phyloP scores from a whole-genome alignment of 64 coral and sea anemone genomes.

The Astreopora myriophthalma region DNA sequence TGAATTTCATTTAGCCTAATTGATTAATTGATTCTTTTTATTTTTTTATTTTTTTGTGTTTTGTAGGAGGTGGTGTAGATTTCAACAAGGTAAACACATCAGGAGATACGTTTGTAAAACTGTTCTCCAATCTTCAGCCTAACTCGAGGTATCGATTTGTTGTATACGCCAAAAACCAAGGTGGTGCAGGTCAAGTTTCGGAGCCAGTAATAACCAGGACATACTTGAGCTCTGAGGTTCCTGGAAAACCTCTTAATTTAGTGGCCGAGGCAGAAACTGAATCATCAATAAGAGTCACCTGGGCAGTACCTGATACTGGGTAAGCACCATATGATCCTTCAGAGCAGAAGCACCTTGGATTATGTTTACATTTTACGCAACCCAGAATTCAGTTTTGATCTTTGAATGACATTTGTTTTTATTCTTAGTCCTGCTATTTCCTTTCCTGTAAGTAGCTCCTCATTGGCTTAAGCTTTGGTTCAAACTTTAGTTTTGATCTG shows the following conservation, averaged over 20 bases:
- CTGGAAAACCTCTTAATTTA: constrained; percentile 43
- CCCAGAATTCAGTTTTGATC: too few species aligned
- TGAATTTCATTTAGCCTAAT: too few species aligned
- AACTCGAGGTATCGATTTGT: constrained; percentile 21
- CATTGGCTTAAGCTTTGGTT: too few species aligned
- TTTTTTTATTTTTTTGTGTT: background rate
- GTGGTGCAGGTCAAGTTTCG: constrained; percentile 8
- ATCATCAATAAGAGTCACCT: constrained; percentile 59
- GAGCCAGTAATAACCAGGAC: background rate
- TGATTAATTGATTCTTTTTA: background rate
- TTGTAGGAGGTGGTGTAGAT: background rate
- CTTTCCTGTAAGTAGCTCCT: too few species aligned
- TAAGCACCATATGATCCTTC: background rate
- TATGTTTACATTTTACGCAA: too few species aligned
- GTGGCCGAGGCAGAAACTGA: constrained; percentile 4
- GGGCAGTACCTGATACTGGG: constrained; percentile 46
- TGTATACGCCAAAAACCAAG: constrained; percentile 34
- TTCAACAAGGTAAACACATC: background rate
- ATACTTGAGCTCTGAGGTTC: background rate
- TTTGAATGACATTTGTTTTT: too few species aligned
- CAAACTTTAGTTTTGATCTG: too few species aligned
- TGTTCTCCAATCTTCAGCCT: constrained; percentile 18
- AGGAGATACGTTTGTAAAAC: background rate
- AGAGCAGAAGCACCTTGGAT: background rate
- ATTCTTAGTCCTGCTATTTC: too few species aligned